Conservation (phyloP, 2,113 vertebrate species). For the Aramus guarauna region DNA sequence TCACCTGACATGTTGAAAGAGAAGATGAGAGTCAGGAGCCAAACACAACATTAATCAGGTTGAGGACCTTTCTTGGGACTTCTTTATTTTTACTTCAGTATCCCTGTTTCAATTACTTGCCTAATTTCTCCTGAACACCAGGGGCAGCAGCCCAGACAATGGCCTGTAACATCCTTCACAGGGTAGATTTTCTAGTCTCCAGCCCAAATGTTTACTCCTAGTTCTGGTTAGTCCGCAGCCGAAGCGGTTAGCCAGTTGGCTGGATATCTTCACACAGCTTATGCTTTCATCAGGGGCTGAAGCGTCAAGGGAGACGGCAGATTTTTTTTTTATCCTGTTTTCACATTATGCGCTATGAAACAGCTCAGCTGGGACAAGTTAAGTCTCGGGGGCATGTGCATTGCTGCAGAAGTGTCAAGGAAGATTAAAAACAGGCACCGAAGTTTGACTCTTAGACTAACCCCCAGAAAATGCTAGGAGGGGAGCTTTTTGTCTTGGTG, state of each 20-base stretch:
- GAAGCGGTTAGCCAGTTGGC: background rate
- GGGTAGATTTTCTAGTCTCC: background rate
- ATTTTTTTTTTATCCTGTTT: conserved; percentile 19
- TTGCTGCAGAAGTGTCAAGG: conserved; percentile 22
- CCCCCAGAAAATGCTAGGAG: background rate
- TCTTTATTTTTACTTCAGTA: background rate
- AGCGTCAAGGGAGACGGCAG: background rate
- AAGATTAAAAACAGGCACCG: conserved; percentile 43
- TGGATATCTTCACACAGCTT: background rate
- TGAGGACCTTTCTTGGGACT: conserved; percentile 1
- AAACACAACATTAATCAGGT: conserved; percentile 27
- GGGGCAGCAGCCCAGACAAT: background rate
- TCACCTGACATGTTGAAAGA: background rate
- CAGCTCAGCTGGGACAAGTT: conserved; percentile 20
- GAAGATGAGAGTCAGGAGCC: background rate
- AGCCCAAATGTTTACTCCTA: background rate
- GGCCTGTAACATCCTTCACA: background rate
- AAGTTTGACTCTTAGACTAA: background rate
- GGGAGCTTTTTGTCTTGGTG: background rate
- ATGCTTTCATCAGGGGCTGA: background rate
- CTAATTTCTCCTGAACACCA: background rate
- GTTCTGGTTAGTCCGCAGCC: background rate
- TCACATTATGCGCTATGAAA: background rate
- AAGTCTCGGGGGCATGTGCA: background rate
- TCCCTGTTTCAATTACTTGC: background rate